Base-by-base conservation (phyloP, 2,888 invertebrate genomes). In the Drosophila paracracens region DNA sequence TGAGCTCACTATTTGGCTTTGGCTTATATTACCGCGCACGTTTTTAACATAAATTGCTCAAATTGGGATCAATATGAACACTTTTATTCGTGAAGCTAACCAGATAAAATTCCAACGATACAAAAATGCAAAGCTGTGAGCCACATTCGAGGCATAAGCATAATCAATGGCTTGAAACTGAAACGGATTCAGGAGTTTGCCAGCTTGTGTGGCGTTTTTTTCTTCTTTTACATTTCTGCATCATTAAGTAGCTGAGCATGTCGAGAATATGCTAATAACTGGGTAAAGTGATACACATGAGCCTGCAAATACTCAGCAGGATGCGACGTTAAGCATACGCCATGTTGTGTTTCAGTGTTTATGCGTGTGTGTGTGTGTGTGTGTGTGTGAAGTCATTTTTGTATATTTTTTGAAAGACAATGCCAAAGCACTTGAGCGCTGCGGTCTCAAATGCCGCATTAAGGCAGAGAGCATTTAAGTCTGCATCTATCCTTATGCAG, bases 1-100 rank as follows among this genome's bases (percentile, higher is more conserved):
- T 4, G 25, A 46, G 21, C 48, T 48, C n/a, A 35, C 60, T 70
- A 60, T 67, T 58, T 43, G 16, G 8, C n/a, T 52, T 51, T 36
- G 70, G 56, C 69, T 76, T 70, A 48, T 59, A 63, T 76, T 79
- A 70, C 81, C 31, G 72, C 70, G 54, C 79, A 70, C 79, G 77
- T 81, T 69, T 81, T 68, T 74, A 75, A 70, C 86, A 72, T 83
- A 81, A 79, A 83, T 83, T 79, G 74, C 69, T 68, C 71, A 84
- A 76, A 76, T 68, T 63, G 64, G 52, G 64, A 80, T 77, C 69
- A 69, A 70, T 76, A 64, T 70, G 69, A 69, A 54, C 27, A 63
- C 35, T 68, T 70, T 48, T 81, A 71, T 81, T 71, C 86, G 76
- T 81, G 78, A 74, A 70, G 59, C 58, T 50, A 74, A 35, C 18